Percentiles rank a stretch among this genome's conserved stretches.
Evolutionary conservation across 2,888 invertebrate genomes (phyloP).

Genomic region (Chymomyza procnemis): DNA sequence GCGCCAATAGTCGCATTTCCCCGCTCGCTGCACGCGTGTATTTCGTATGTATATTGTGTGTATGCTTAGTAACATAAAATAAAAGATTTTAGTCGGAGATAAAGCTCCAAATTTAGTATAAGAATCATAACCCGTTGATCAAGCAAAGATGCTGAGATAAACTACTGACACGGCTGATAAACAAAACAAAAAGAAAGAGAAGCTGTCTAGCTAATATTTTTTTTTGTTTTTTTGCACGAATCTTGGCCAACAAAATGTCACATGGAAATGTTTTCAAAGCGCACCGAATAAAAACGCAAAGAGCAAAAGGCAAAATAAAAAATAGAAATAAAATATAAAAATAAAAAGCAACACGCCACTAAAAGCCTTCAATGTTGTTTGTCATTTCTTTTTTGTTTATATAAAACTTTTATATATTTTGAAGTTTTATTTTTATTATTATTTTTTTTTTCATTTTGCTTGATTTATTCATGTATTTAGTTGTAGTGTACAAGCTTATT

Average conservation of each 20-base stretch:
- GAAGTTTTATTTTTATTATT: neutral
- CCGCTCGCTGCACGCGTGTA: neutral
- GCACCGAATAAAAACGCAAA: neutral
- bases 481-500: conserved; percentile 27
- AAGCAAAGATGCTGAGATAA: conserved; percentile 14
- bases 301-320: conserved; percentile 1
- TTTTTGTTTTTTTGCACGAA: neutral
- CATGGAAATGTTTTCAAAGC: neutral
- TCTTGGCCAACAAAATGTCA: conserved; percentile 4
- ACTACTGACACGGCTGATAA: conserved; percentile 7
- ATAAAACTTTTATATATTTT: conserved; percentile 8
- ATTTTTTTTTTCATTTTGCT: neutral
- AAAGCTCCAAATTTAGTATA: neutral
- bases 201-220: neutral
- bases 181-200: neutral
- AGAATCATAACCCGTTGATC: neutral
- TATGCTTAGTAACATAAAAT: neutral
- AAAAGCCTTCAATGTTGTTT: conserved; percentile 15
- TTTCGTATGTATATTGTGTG: neutral
- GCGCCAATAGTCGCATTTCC: no score
- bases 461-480: conserved; percentile 21
- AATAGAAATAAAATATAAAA: neutral
- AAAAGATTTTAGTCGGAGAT: neutral
- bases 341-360: neutral
- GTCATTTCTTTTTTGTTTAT: conserved; percentile 15